A percentile compares a stretch with the other conserved stretches of the same genome.
phyloP scores from a whole-genome alignment of 1,140 invertebrate genomes.

The Polyergus mexicanus region DNA sequence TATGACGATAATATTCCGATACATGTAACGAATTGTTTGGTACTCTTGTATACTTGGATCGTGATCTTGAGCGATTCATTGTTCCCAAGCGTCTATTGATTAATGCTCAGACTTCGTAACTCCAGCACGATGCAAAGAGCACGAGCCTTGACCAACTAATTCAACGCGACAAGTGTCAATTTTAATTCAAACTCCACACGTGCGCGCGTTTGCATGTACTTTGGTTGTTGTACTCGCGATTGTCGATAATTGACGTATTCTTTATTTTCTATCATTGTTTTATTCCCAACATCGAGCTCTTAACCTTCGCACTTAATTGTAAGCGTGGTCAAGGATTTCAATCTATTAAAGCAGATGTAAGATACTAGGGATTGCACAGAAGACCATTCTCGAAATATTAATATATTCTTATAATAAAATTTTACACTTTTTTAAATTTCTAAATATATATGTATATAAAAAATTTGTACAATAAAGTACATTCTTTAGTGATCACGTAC shows the following conservation, averaged over 20 bases:
- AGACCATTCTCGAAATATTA: slow-evolving; percentile 1
- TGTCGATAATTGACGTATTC: slow-evolving; percentile 43
- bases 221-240: not conserved
- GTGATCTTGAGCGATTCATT: not conserved
- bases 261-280: slow-evolving; percentile 44
- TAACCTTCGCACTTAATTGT: not conserved
- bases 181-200: slow-evolving; percentile 53
- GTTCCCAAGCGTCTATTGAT: slow-evolving; percentile 33
- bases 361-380: not conserved
- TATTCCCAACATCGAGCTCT: slow-evolving; percentile 11
- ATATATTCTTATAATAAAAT: slow-evolving; percentile 1
- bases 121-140: slow-evolving; percentile 49
- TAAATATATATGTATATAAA: not conserved
- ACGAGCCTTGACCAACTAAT: slow-evolving; percentile 66
- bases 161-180: slow-evolving; percentile 55
- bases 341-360: not conserved
- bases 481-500: not conserved
- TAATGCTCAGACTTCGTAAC: not conserved
- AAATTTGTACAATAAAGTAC: not conserved
- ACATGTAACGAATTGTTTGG: not conserved
- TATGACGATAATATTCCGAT: not conserved
- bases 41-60: not conserved
- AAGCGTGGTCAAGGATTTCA: slow-evolving; percentile 14
- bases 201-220: slow-evolving; percentile 35
- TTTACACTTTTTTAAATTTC: not conserved